phyloP scores from a whole-genome alignment of 64 coral and sea anemone genomes.

The Pachyseris speciosa region DNA sequence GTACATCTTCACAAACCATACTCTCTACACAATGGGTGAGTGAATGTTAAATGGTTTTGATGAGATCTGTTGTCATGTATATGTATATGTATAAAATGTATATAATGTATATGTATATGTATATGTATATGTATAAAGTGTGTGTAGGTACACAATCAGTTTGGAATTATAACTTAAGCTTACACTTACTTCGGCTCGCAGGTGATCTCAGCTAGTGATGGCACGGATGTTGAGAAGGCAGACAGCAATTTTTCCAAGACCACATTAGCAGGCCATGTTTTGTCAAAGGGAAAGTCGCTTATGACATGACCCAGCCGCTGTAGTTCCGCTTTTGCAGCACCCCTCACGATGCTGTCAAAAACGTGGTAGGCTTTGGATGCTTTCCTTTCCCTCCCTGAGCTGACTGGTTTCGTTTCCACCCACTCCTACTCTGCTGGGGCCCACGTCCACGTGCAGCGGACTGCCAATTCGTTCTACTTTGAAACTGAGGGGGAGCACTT shows the following conservation, averaged over 20 bases:
- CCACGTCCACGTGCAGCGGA: neutral
- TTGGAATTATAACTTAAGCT: no score
- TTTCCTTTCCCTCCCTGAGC: conserved; percentile 33
- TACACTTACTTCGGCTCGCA: conserved; percentile 51
- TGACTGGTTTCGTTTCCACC: conserved; percentile 27
- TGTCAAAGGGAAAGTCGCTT: conserved; percentile 60
- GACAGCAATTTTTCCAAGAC: conserved; percentile 33
- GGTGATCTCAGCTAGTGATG: conserved; percentile 43
- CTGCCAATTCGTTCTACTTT: conserved; percentile 38
- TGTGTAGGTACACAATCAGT: no score
- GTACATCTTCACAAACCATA: no score
- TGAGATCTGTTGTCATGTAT: no score
- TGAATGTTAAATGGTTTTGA: no score
- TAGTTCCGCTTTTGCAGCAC: conserved; percentile 65
- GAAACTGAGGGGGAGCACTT: conserved; percentile 19
- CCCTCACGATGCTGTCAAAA: conserved; percentile 34
- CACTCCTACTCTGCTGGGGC: neutral
- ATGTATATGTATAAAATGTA: no score
- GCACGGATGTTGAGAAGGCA: conserved; percentile 41
- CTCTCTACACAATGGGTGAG: no score
- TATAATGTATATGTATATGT: no score
- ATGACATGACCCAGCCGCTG: conserved; percentile 70
- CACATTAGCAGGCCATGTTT: conserved; percentile 50
- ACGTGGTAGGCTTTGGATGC: conserved; percentile 39
- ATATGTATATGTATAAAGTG: no score